Conservation (phyloP, 2,113 vertebrate genomes). For the Sakesphorus luctuosus region DNA sequence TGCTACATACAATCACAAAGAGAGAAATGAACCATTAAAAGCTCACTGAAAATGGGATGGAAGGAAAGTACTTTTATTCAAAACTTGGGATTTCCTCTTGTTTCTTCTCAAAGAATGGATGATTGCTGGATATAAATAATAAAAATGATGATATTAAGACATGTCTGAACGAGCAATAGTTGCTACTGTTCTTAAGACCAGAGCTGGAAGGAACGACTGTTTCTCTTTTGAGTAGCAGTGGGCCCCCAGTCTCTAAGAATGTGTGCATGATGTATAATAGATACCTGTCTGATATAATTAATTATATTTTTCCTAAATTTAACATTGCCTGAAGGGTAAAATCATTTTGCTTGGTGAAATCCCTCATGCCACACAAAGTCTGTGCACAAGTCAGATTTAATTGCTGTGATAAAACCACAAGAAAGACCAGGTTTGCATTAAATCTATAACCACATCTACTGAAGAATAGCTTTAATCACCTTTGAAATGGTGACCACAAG, state of each 20-base stretch:
- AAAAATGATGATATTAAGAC: conserved; percentile 20
- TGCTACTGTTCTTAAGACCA: conserved; percentile 13
- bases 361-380: conserved; percentile 93
- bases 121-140: conserved; percentile 5
- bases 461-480: conserved; percentile 90
- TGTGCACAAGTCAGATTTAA: conserved; percentile 89
- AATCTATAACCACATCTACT: conserved; percentile 89
- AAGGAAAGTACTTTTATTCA: neutral
- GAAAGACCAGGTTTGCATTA: conserved; percentile 95
- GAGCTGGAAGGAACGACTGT: neutral
- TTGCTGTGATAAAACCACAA: conserved; percentile 95
- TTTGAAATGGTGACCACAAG: conserved; percentile 92
- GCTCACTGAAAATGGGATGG: neutral
- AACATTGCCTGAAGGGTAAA: conserved; percentile 88
- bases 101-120: neutral
- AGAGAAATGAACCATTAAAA: neutral
- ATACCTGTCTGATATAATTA: conserved; percentile 93
- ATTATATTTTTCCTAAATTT: conserved; percentile 95
- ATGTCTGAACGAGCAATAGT: neutral
- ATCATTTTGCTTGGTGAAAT: conserved; percentile 82
- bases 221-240: conserved; percentile 43
- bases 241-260: conserved; percentile 73
- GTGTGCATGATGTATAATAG: conserved; percentile 80
- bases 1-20: neutral
- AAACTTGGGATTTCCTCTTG: neutral